phyloP scores from a whole-genome alignment of 2,113 vertebrate genomes.

The Prolemur simus region DNA sequence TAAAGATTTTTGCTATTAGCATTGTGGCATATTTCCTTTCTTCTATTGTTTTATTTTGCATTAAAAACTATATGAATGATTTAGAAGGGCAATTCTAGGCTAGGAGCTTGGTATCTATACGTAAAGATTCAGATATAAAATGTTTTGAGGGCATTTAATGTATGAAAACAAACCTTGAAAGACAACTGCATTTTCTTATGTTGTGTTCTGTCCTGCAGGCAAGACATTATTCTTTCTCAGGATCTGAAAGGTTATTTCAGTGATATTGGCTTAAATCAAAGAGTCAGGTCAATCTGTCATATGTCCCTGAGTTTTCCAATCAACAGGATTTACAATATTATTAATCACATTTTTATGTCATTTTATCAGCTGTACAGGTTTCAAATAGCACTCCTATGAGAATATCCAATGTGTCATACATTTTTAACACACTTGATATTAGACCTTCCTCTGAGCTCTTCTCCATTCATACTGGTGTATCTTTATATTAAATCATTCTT shows the following conservation, averaged over 20 bases:
- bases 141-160: constrained; percentile 49
- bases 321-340: constrained; percentile 75
- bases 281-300: constrained; percentile 70
- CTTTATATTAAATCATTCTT: constrained; percentile 63
- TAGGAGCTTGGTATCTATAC: not conserved
- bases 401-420: constrained; percentile 56
- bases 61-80: not conserved
- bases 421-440: constrained; percentile 68
- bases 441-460: not conserved
- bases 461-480: constrained; percentile 20
- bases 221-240: constrained; percentile 68
- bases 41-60: constrained; percentile 7
- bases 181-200: constrained; percentile 51
- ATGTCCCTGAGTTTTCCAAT: constrained; percentile 77
- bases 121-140: constrained; percentile 44
- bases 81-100: not conserved
- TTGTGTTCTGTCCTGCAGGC: constrained; percentile 51
- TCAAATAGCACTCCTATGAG: constrained; percentile 10
- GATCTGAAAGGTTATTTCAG: constrained; percentile 71
- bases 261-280: constrained; percentile 74
- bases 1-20: constrained; percentile 24
- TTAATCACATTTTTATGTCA: constrained; percentile 76
- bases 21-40: constrained; percentile 27
- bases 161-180: constrained; percentile 62
- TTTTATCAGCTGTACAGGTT: constrained; percentile 53